Evolutionary conservation across 2,113 vertebrate species (phyloP).

Genomic region (Cryptotis parvus): DNA sequence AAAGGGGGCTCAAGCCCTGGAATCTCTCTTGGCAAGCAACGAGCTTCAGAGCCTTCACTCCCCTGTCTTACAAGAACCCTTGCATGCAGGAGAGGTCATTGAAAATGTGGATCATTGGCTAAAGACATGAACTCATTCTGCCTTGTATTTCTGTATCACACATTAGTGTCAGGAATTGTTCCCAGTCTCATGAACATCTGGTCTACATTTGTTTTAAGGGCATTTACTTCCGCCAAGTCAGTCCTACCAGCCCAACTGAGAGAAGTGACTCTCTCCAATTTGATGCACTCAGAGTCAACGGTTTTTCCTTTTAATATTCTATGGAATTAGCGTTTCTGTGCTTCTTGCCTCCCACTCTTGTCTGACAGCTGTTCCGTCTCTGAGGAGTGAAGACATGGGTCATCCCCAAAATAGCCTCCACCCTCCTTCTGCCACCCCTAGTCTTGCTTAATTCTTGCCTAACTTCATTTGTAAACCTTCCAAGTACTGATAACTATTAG

Average conservation of each 20-base stretch:
- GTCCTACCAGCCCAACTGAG: background rate
- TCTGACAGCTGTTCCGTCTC: slow-evolving; percentile 53
- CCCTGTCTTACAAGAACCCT: background rate
- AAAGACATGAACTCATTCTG: background rate
- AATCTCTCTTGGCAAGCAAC: background rate
- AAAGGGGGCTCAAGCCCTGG: background rate
- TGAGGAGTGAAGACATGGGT: slow-evolving; percentile 27
- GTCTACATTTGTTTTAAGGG: slow-evolving; percentile 10
- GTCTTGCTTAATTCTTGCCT: slow-evolving; percentile 16
- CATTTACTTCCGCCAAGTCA: background rate
- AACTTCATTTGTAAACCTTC: slow-evolving; percentile 17
- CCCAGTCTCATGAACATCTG: background rate
- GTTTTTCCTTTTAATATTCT: slow-evolving; percentile 42
- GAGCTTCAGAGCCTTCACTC: background rate
- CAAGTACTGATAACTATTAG: background rate
- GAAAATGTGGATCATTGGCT: background rate
- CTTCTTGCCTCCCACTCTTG: slow-evolving; percentile 37
- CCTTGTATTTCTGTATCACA: background rate
- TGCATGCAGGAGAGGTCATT: background rate
- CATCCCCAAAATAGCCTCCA: slow-evolving; percentile 28
- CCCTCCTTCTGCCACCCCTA: background rate
- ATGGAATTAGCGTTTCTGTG: background rate
- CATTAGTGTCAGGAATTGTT: background rate
- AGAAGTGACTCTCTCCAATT: slow-evolving; percentile 20
- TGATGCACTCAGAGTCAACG: background rate